Percentiles rank a stretch among this genome's conserved stretches.
These are phyloP conservation scores for Peromyscus californicus DNA, from an alignment of 2,113 vertebrate species.

Conservation along the genomic window DNA sequence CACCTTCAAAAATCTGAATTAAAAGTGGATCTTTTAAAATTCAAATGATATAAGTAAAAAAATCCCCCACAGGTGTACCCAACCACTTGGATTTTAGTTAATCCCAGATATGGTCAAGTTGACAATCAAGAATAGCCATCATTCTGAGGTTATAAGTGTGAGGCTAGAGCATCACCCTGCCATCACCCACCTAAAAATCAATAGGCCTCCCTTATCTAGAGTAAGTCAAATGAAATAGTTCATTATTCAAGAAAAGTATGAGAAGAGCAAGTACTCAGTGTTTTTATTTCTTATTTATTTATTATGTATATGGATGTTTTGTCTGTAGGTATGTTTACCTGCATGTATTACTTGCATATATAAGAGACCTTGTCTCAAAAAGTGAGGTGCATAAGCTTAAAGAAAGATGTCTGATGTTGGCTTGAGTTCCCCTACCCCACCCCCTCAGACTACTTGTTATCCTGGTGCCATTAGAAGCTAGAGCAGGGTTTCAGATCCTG, in stretches of 20 bases:
- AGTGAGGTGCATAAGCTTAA: not conserved
- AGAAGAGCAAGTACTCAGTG: not conserved
- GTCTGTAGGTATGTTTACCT: not conserved
- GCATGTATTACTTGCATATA: not conserved
- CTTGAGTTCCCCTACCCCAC: not conserved
- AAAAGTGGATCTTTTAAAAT: not conserved
- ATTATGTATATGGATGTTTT: not conserved
- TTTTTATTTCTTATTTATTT: not conserved
- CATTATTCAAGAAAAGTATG: not conserved
- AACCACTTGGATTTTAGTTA: not conserved
- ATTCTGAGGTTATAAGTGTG: not conserved
- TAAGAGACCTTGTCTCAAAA: not conserved
- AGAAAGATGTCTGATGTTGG: not conserved
- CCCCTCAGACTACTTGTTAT: not conserved
- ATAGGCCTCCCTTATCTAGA: constrained; percentile 3
- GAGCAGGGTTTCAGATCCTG: not conserved
- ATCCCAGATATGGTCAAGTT: not conserved
- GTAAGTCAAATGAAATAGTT: not conserved
- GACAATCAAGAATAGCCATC: not conserved
- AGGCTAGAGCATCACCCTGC: not conserved
- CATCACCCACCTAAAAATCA: not conserved
- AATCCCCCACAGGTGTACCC: not conserved
- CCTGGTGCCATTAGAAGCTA: not conserved
- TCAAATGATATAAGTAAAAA: not conserved
- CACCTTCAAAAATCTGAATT: not conserved